Base-by-base conservation (phyloP, 2,797 vertebrate genomes). In the Vireo griseus region DNA sequence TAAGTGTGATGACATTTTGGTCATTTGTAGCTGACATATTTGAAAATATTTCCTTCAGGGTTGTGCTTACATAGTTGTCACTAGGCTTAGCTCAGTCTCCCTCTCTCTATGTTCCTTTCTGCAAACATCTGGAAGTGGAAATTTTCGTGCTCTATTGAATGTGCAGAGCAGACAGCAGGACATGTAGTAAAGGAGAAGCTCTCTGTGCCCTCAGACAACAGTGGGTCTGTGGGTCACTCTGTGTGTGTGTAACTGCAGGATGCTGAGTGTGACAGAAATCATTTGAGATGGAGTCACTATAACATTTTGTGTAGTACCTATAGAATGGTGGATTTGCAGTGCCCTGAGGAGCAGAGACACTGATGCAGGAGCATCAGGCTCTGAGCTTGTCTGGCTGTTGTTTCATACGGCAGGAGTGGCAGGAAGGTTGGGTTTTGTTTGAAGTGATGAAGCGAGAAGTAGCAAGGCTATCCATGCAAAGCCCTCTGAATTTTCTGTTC, bases 31-130 rank as follows among this genome's bases (percentile, higher is more conserved):
- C 45, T 74, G 63, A 50, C 45, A 31, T 25, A 58, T 91, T 71
- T 74, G n/a, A 85, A 92, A 96, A 92, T 77, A 82, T 52, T 94
- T 92, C 16, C 72, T 61, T 67, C n/a, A 51, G 42, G 4, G n/a
- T 54, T 94, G 92, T 94, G 63, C 31, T 95, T 71, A 25, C 57
- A 14, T 33, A 54, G 48, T 1, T 55, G 33, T 87, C 3, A 1
- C 40, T 47, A 74, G 89, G 78, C 85, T 52, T 35, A 76, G 19
- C 54, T 77, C 22, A 18, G 18, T 51, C 20, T 44, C 45, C 42
- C 37, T 81, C 16, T 74, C 45, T 50, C 31, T 26, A 6, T 50
- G 5, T 59, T 75, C 29, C 62, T 66, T 69, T 82, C 28, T 62
- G 18, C 3, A 11, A 33, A 51, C n/a, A 28, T 12, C n/a, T 87